Base-by-base conservation (phyloP, 2,888 invertebrate genomes). In the Therioaphis trifolii region DNA sequence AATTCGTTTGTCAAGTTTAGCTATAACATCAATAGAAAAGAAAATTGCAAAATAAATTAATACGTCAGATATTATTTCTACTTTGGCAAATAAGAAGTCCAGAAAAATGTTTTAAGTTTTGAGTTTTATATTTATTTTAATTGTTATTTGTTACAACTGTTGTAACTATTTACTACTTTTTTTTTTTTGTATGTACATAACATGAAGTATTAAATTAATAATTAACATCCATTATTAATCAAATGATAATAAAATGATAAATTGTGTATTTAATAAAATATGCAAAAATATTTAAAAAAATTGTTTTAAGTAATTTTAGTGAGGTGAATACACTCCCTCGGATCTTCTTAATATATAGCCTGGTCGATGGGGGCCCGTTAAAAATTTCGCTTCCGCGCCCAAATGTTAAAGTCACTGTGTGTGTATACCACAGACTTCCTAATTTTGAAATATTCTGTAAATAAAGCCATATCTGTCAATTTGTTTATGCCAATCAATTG, bases 11-110 rank as follows among this genome's bases (percentile, higher is more conserved):
- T 49, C 49, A 49, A 49, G 49, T 49, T 49, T 49, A 15, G 49
- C 49, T 49, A 49, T 49, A 49, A 49, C 15, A 49, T 49, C 7
- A 49, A 49, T 49, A 49, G 14, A 49, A 49, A 49, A 49, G 55
- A 55, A 55, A 55, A 55, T 55, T 55, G 18, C 55, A 55, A 55
- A 55, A 55, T 18, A 55, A 55, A 55, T 55, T 55, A 55, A 55
- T 55, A 55, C 55, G 55, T 55, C 55, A 55, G 55, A 55, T 55
- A 55, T 55, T 55, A 55, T 55, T 55, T 55, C 55, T 55, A 55
- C 55, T 55, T 55, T 55, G 55, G 55, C 21, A 55, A 55, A 55
- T 55, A n/a, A 55, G 55, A 55, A 55, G 18, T 55, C 55, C 55
- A 55, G 55, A 55, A 55, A 9, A 55, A 55, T 55, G 55, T 3